Evolutionary conservation across 2,797 vertebrate species (phyloP).

Genomic region (Characodon lateralis): DNA sequence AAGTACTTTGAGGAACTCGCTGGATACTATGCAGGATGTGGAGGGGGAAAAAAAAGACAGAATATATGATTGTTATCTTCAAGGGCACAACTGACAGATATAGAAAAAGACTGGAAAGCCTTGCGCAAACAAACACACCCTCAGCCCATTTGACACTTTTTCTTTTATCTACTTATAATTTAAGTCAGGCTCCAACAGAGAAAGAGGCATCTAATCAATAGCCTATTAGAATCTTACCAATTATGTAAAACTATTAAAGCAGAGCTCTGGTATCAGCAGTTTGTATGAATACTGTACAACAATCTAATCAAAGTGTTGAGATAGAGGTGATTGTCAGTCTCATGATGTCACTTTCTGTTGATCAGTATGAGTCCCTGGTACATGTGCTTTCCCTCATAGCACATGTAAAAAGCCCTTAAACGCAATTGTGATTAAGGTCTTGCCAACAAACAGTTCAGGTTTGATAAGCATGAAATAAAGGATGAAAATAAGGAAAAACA

Average conservation of each 20-base stretch:
- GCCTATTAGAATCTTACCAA: slow-evolving; percentile 22
- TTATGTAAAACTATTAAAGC: slow-evolving; percentile 20
- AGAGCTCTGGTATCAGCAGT: slow-evolving; percentile 42
- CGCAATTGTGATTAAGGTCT: too few relatives aligned
- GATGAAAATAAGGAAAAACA: too few relatives aligned
- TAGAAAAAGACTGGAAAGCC: slow-evolving; percentile 45
- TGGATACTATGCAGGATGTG: slow-evolving; percentile 28
- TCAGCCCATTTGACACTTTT: slow-evolving; percentile 14
- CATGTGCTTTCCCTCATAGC: neutral
- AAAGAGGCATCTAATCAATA: slow-evolving; percentile 48
- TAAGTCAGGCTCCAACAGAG: slow-evolving; percentile 30
- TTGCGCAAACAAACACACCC: slow-evolving; percentile 43
- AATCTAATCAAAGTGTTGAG: slow-evolving; percentile 43
- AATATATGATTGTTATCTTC: slow-evolving; percentile 65
- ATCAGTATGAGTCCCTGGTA: neutral
- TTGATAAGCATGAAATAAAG: too few relatives aligned
- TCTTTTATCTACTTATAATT: slow-evolving; percentile 39
- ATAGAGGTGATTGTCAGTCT: slow-evolving; percentile 9
- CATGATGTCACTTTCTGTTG: slow-evolving; percentile 3
- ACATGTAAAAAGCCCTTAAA: too few relatives aligned
- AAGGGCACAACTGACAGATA: slow-evolving; percentile 46
- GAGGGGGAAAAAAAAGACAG: slow-evolving; percentile 32
- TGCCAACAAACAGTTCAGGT: too few relatives aligned
- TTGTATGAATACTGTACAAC: neutral
- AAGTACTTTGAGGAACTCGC: slow-evolving; percentile 9